Evolutionary conservation across 2,797 vertebrate genomes (phyloP).

Genomic region (Trachurus trachurus): DNA sequence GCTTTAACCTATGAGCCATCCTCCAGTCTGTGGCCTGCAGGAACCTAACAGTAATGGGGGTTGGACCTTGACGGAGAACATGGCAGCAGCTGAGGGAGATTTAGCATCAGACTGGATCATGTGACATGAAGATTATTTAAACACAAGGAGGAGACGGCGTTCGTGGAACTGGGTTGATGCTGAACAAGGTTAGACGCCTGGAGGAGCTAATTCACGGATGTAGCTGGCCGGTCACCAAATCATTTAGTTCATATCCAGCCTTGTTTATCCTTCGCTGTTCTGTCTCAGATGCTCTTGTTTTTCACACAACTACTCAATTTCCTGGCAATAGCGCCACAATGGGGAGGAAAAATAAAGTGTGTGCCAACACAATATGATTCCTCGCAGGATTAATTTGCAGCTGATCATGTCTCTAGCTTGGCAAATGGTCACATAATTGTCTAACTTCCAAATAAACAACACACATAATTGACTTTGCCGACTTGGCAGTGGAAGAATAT

Average conservation of each 20-base stretch:
- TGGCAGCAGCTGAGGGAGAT: constrained; percentile 13
- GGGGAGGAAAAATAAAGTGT: constrained; percentile 34
- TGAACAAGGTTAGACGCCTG: constrained; percentile 44
- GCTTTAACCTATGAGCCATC: not conserved
- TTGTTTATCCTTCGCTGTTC: constrained; percentile 62
- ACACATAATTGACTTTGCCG: constrained; percentile 76
- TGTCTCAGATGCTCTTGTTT: constrained; percentile 62
- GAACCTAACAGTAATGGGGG: not conserved
- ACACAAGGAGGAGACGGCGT: constrained; percentile 31
- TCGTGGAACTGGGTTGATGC: constrained; percentile 43
- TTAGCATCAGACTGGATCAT: constrained; percentile 40
- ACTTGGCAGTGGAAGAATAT: constrained; percentile 57
- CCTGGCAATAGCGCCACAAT: constrained; percentile 55
- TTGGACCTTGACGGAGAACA: constrained; percentile 9
- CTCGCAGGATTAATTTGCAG: constrained; percentile 78
- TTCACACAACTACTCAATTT: constrained; percentile 67
- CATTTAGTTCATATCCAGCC: constrained; percentile 59
- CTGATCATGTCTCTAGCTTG: constrained; percentile 71
- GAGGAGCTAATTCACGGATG: constrained; percentile 52
- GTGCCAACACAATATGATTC: constrained; percentile 71
- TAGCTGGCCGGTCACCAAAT: constrained; percentile 57
- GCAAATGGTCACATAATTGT: constrained; percentile 68
- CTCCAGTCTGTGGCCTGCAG: constrained; percentile 7
- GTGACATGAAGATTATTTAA: constrained; percentile 39
- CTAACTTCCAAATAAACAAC: constrained; percentile 76